Evolutionary conservation across 2,113 vertebrate species (phyloP), one percentile per base, ranked within the genome.

Genomic region (Grallaria varia): DNA sequence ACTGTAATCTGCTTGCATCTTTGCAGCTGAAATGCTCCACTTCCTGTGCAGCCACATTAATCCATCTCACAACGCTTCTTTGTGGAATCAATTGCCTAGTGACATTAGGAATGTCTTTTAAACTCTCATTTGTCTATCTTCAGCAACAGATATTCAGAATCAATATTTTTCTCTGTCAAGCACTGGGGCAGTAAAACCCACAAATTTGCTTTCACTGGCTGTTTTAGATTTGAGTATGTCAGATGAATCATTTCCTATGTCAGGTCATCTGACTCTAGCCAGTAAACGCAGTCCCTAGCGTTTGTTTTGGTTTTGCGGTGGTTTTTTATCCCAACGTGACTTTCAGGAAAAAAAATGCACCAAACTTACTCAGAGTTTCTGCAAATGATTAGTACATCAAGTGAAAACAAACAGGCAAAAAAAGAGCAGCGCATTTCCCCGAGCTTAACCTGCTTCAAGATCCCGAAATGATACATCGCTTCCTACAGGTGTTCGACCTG

Each of bases 311-410:
- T 4, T 1, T 66, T 53, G 53, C 31, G 72, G 27, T n/a, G 3
- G 4, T 0, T 67, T 60, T 55, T 33, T 19, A 3, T 0, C 1
- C 12, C 6, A 53, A 68, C 30, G 64, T 6, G 7, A 59, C 12
- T 11, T 24, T 10, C 53, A 76, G 56, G 28, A 68, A 58, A 55
- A 44, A 67, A 74, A 81, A 12, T 0, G 5, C 53, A 87, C 23
- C 59, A 74, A 84, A 60, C 28, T 10, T 1, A 1, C 52, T 84
- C 53, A 39, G 52, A 50, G 37, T 53, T 87, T 72, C 45, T 69
- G 62, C 44, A 80, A 35, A 53, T 4, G 4, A 56, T 27, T 30
- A 64, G 30, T 23, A 58, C 4, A 33, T 40, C 30, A 55, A 13
- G 20, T 2, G 27, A 59, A 63, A 20, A 22, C 9, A 80, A 90